phyloP scores from a whole-genome alignment of 2,113 vertebrate genomes.

The Chauna torquata region DNA sequence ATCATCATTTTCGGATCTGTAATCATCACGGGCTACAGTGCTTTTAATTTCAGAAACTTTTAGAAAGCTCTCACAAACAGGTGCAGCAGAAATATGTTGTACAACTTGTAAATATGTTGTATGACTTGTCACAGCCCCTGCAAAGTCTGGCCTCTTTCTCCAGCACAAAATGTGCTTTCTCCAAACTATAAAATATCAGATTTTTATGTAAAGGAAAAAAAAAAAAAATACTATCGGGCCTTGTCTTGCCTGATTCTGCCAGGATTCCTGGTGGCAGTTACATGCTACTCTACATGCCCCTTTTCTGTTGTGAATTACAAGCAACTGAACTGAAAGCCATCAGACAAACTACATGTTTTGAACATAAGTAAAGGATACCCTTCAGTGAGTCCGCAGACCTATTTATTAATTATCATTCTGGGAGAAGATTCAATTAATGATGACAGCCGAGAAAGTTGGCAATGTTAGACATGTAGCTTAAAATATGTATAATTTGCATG shows the following conservation, averaged over 20 bases:
- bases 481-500: not conserved
- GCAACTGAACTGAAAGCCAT: not conserved
- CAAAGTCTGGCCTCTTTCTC: not conserved
- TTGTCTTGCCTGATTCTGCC: not conserved
- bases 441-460: not conserved
- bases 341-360: not conserved
- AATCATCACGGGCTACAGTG: not conserved
- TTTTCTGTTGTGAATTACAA: not conserved
- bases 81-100: not conserved
- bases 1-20: not conserved
- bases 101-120: not conserved
- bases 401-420: not conserved
- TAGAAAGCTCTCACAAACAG: not conserved
- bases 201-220: not conserved
- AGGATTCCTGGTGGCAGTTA: not conserved
- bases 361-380: no score
- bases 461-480: not conserved
- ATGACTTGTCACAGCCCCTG: not conserved
- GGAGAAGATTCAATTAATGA: not conserved
- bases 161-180: not conserved
- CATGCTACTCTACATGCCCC: not conserved
- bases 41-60: not conserved
- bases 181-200: not conserved
- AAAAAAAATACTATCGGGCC: no score
- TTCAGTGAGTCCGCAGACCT: not conserved